phyloP scores from a whole-genome alignment of 2,113 vertebrate genomes.

The Hydropotes inermis region DNA sequence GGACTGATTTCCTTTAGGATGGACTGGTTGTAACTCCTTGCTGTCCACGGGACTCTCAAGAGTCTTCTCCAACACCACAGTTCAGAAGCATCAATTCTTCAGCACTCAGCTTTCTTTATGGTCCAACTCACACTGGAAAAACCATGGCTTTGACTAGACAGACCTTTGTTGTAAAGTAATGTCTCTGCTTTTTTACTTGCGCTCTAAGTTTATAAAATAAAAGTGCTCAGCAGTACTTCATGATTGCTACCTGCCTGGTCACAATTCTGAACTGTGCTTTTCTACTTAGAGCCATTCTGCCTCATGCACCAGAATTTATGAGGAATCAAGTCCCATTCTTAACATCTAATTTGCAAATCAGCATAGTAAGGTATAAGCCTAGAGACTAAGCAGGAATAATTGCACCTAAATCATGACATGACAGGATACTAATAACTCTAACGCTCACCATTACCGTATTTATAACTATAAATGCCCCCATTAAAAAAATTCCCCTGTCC shows the following conservation, averaged over 20 bases:
- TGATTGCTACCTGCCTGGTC: background rate
- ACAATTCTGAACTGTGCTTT: background rate
- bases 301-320: background rate
- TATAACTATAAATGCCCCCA: background rate
- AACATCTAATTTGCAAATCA: constrained; percentile 34
- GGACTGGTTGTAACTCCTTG: background rate
- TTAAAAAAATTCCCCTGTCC: background rate
- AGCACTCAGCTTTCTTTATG: background rate
- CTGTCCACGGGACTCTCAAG: background rate
- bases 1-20: background rate
- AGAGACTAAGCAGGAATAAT: background rate
- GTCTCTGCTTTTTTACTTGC: background rate
- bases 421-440: background rate
- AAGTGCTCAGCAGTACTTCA: background rate
- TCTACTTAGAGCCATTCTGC: background rate
- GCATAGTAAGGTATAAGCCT: background rate
- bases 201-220: background rate
- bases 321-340: background rate
- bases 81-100: background rate
- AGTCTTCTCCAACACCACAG: background rate
- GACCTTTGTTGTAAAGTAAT: background rate
- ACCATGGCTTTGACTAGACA: background rate
- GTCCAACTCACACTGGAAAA: background rate
- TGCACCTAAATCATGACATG: background rate
- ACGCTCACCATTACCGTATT: background rate